These are phyloP conservation scores for Saccostrea glomerata DNA, from an alignment of 1,140 invertebrate species.

Conservation along the genomic window DNA sequence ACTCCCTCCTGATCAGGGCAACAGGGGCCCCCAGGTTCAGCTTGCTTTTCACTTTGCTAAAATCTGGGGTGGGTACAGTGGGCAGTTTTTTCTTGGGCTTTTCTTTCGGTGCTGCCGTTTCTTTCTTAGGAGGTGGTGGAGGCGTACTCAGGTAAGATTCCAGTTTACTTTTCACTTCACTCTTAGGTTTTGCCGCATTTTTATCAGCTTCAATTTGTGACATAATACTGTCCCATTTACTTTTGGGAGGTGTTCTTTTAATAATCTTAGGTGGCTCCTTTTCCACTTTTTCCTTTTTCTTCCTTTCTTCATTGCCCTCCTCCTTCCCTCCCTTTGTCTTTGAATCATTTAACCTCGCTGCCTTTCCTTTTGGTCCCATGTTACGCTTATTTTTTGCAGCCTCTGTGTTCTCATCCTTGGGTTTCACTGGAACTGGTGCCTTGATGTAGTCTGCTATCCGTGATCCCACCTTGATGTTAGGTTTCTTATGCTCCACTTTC, in stretches of 20 bases:
- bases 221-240: conserved; percentile 79
- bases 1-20: conserved; percentile 42
- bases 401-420: conserved; percentile 67
- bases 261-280: conserved; percentile 71
- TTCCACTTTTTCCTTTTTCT: conserved; percentile 60
- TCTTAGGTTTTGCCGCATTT: conserved; percentile 72
- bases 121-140: conserved; percentile 55
- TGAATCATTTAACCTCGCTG: conserved; percentile 54
- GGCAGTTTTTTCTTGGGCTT: conserved; percentile 65
- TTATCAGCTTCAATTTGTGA: conserved; percentile 77
- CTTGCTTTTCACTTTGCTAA: conserved; percentile 75
- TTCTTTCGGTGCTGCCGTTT: conserved; percentile 53
- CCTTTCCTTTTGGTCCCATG: conserved; percentile 51
- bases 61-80: conserved; percentile 69
- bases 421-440: conserved; percentile 64
- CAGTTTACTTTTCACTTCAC: conserved; percentile 77
- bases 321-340: conserved; percentile 53
- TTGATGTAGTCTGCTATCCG: conserved; percentile 74
- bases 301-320: conserved; percentile 55
- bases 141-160: conserved; percentile 68
- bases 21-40: conserved; percentile 64
- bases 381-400: conserved; percentile 65
- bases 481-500: conserved; percentile 73
- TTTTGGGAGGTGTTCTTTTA: conserved; percentile 75
- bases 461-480: conserved; percentile 76